These are phyloP conservation scores for Drosophila nr. fundita DNA, from an alignment of 2,888 invertebrate genomes.

Conservation along the genomic window DNA sequence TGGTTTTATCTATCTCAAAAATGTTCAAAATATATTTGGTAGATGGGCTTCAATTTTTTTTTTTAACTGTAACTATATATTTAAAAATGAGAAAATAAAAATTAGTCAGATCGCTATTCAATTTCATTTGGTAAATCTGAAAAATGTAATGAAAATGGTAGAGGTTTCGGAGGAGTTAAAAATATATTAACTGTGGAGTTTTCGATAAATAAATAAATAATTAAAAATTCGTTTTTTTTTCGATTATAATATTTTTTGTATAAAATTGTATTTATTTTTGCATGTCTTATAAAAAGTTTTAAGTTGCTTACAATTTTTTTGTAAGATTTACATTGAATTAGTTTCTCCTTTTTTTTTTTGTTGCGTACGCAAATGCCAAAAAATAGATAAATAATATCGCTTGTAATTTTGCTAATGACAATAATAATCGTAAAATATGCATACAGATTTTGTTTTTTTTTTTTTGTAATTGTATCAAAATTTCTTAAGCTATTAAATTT, in stretches of 20 bases:
- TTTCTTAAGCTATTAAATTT: slow-evolving; percentile 47
- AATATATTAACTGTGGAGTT: not conserved
- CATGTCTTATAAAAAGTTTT: slow-evolving; percentile 65
- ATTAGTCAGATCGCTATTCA: not conserved
- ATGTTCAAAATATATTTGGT: not conserved
- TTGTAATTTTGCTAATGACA: slow-evolving; percentile 74
- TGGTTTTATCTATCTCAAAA: not conserved
- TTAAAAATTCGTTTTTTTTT: slow-evolving; percentile 2
- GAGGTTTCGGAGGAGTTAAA: not conserved
- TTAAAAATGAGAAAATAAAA: not conserved
- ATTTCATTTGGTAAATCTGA: not conserved
- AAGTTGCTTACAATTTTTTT: slow-evolving; percentile 60
- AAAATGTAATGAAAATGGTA: not conserved
- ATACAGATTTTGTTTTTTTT: slow-evolving; percentile 22
- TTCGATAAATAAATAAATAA: not conserved
- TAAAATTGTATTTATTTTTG: slow-evolving; percentile 78
- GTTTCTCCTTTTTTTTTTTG: slow-evolving; percentile 27
- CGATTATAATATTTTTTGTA: slow-evolving; percentile 35
- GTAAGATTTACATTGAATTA: slow-evolving; percentile 54
- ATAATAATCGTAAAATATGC: slow-evolving; percentile 66
- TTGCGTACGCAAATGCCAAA: slow-evolving; percentile 47
- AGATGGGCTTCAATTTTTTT: not conserved
- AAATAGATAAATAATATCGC: slow-evolving; percentile 39
- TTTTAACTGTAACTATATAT: not conserved
- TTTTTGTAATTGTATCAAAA: slow-evolving; percentile 65